phyloP scores from a whole-genome alignment of 1,140 invertebrate species.

The Drosophila seguyi region DNA sequence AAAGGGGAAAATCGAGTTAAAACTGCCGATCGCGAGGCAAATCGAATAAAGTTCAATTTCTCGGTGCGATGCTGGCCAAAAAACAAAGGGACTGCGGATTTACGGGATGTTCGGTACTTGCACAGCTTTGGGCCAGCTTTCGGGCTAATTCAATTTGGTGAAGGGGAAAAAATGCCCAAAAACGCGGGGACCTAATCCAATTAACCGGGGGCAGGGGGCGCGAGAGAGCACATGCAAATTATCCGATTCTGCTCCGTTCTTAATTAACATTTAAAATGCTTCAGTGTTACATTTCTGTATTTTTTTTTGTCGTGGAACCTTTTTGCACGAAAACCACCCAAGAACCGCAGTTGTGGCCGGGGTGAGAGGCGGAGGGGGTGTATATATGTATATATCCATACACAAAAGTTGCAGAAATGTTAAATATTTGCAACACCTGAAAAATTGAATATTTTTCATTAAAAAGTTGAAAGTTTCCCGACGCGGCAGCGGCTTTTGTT shows the following conservation, averaged over 20 bases:
- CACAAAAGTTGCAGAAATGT: constrained; percentile 61
- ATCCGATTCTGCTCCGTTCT: constrained; percentile 45
- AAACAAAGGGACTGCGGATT: constrained; percentile 13
- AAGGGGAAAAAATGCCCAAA: constrained; percentile 25
- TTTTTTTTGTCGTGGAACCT: constrained; percentile 6
- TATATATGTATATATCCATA: constrained; percentile 3
- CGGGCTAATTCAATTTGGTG: constrained; percentile 32
- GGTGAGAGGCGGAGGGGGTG: background rate
- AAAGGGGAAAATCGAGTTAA: constrained; percentile 27
- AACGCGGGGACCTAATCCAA: constrained; percentile 49
- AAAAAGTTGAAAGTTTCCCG: constrained; percentile 73
- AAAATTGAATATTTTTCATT: constrained; percentile 83
- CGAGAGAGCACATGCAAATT: constrained; percentile 52
- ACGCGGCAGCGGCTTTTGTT: constrained; percentile 15
- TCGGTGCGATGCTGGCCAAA: background rate
- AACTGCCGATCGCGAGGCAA: constrained; percentile 19
- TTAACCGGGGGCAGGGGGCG: constrained; percentile 36
- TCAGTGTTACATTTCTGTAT: constrained; percentile 42
- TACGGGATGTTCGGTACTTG: background rate
- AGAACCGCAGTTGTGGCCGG: constrained; percentile 23
- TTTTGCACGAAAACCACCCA: constrained; percentile 32
- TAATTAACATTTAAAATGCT: constrained; percentile 80
- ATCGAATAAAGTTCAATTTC: constrained; percentile 36
- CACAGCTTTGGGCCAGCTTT: constrained; percentile 9
- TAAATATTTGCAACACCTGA: constrained; percentile 81